phyloP scores from a whole-genome alignment of 2,113 vertebrate species.

The Hipposideros armiger region DNA sequence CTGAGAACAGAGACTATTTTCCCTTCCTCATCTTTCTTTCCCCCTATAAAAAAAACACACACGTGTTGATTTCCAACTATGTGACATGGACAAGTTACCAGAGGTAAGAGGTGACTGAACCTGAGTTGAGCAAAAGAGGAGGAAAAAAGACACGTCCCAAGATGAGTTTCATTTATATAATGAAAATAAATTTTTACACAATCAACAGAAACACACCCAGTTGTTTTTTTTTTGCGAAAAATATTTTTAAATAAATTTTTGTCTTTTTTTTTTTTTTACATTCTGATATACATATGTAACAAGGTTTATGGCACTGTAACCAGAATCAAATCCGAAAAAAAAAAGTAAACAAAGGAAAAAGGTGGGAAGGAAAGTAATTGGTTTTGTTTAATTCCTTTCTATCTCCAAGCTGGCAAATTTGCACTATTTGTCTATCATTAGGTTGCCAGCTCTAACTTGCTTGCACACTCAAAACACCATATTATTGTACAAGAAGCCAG shows the following conservation, averaged over 20 bases:
- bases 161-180: conserved; percentile 90
- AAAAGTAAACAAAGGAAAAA: conserved; percentile 63
- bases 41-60: background rate
- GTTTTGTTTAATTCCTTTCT: conserved; percentile 81
- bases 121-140: conserved; percentile 68
- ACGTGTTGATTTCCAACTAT: background rate
- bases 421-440: conserved; percentile 86
- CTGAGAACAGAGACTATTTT: background rate
- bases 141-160: conserved; percentile 82
- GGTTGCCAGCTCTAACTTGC: conserved; percentile 89
- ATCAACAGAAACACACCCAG: conserved; percentile 89
- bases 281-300: conserved; percentile 92
- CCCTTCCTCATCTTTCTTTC: background rate
- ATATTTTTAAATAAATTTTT: conserved; percentile 92
- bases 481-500: conserved; percentile 98
- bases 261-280: conserved; percentile 87
- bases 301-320: conserved; percentile 92
- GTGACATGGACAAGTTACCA: no score
- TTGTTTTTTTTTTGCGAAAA: conserved; percentile 89
- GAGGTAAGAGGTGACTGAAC: background rate
- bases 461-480: conserved; percentile 90
- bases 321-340: conserved; percentile 86
- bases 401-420: conserved; percentile 87
- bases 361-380: conserved; percentile 78
- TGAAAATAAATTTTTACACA: conserved; percentile 89